Evolutionary conservation across 2,113 vertebrate species (phyloP), one percentile per base, ranked within the genome.

Genomic region (Mohoua ochrocephala): DNA sequence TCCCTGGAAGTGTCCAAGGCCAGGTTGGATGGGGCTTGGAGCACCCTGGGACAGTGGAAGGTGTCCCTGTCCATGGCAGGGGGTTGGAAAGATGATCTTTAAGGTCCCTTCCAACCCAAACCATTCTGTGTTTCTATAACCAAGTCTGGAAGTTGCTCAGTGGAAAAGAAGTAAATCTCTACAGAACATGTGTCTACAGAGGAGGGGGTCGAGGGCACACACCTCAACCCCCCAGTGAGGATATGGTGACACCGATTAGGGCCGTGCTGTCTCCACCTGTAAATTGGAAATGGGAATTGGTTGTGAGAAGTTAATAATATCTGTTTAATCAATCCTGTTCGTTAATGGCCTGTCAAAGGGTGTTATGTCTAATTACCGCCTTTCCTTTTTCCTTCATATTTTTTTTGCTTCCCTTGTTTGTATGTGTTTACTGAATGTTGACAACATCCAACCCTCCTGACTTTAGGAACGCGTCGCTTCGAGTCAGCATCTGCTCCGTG

Each of bases 401-500:
- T 50, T 35, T 41, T 9, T 27, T 31, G 6, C 7, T 26, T 76
- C 86, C 69, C 42, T 77, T 90, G 30, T 90, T 94, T 84, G 21
- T 35, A 33, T 63, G 53, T 94, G 50, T 89, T 93, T 77, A 63
- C 71, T 74, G 91, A 67, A 39, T 93, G 73, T 75, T 93, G 89
- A 90, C 76, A 93, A 68, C 74, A 76, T 63, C 30, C 67, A 95
- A n/a, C 69, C 65, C 3, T 5, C 15, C 63, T 76, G 69, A 74
- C 90, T 95, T 95, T 41, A 59, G 31, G 41, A 92, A 59, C 10
- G 0, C 0, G 0, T 78, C 11, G 4, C 60, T 95, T 90, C 41
- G 11, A 95, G 94, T 80, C 83, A 94, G 85, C 95, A 95, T 95
- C 97, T 97, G 95, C 69, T 95, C 75, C 8, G 31, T 37, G 68